Base-by-base conservation (phyloP, 2,888 invertebrate genomes). In the Ormyrus nitidulus region DNA sequence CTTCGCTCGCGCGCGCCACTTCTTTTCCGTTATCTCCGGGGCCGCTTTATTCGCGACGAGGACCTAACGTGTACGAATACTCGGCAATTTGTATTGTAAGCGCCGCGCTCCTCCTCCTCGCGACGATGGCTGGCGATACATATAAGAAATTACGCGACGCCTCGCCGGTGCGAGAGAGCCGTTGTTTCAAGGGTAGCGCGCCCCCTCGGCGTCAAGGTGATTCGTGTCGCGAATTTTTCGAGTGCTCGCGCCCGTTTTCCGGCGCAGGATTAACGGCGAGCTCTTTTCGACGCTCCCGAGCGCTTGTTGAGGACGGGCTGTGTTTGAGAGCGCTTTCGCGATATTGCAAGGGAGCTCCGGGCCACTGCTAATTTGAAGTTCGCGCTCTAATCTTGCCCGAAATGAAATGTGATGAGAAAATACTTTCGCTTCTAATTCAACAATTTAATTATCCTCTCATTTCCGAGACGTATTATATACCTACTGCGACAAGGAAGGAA, bases 21-120 rank as follows among this genome's bases (percentile, higher is more conserved):
- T 70, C 80, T 71, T 80, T 76, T 66, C 51, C 72, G 80, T 80
- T 80, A 76, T 80, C 80, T 80, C 73, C 56, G 62, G 11, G 62
- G 62, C 59, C 64, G 54, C 56, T 77, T 69, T 68, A 58, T 80
- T 68, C 64, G 64, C 64, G 64, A 10, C 10, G 62, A 13, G 34
- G 69, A 51, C 11, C 5, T 48, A 68, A 69, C 77, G 64, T 69
- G 53, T 56, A 81, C 74, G 77, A 77, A 81, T 74, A 65, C 59
- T 61, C 49, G 71, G 66, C 49, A 65, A 75, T 81, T 78, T 78
- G 65, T 66, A 70, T 4, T 66, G 48, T 53, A 68, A 10, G 46
- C 49, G 54, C 9, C 51, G 49, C 46, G 54, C 7, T 5, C 34
- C 34, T 4, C 11, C 34, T 49, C 19, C 59, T 7, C 13, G 68